Base-by-base conservation (phyloP, 2,113 vertebrate species). In the Onychostoma macrolepis region DNA sequence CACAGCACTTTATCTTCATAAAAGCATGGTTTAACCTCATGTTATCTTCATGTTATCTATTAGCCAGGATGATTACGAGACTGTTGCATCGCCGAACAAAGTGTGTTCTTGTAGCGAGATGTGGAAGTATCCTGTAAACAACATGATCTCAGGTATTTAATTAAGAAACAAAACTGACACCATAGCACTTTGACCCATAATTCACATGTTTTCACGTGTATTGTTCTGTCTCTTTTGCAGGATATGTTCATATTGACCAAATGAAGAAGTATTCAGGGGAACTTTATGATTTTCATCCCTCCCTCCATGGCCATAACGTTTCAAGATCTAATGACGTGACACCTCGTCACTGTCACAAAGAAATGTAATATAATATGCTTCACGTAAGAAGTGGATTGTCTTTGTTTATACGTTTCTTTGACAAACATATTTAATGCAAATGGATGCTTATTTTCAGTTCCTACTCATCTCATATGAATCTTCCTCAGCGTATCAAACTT, bases 201-300 rank as follows among this genome's bases (percentile, higher is more conserved):
- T 17, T 19, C 33, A 53, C 5, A 24, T 30, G 8, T 28, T 13
- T 9, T 50, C 8, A 77, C 13, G 0, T 84, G 21, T 38, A 30
- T n/a, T 79, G 53, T 13, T 5, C 12, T 48, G 58, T 26, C 72
- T 85, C 67, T 48, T 86, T 71, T 75, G 19, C 85, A 94, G 95
- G 89, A 2, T 93, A 92, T 41, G 21, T 93, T 84, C 90, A 87
- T 78, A 91, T 92, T 78, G 89, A 93, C 28, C 84, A 87, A 50
- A 90, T 95, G 77, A 90, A 81, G 63, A 94, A 87, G 87, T 95
- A 93, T 87, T 88, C 90, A 15, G 94, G 92, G 6, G 89, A 92
- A 83, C 86, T 95, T 69, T 75, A 85, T 28, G 94, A 95, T 86
- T 89, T 92, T 81, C 38, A 78, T 85, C 91, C 89, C 0, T 58